phyloP scores from a whole-genome alignment of 2,797 vertebrate genomes.

The Euphonia xanthogaster region DNA sequence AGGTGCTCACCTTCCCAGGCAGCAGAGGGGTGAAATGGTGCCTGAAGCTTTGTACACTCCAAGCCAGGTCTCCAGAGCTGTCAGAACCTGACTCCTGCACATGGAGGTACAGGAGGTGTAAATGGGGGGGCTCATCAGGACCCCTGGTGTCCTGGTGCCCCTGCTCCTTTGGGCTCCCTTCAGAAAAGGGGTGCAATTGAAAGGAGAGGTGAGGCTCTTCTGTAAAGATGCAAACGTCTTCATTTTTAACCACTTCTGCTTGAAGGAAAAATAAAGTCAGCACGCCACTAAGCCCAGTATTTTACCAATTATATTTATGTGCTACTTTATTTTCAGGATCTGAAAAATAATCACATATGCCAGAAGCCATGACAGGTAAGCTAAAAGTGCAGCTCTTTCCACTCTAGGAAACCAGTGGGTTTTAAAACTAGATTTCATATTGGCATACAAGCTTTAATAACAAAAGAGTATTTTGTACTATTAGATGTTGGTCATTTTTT shows the following conservation, averaged over 20 bases:
- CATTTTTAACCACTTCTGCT: not conserved
- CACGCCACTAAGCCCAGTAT: not conserved
- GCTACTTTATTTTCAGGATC: not conserved
- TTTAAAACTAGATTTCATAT: slow-evolving; percentile 1
- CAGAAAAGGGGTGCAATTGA: rapidly evolving
- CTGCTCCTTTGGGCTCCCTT: not conserved
- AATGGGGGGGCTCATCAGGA: not conserved
- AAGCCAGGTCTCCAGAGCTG: not conserved
- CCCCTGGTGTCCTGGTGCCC: rapidly evolving
- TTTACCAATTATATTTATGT: not conserved
- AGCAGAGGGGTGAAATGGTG: not conserved
- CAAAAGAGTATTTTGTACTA: not conserved
- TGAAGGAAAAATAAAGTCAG: not conserved
- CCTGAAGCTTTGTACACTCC: not conserved
- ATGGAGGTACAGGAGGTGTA: not conserved
- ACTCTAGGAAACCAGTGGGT: not conserved
- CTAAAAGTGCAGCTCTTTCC: not conserved
- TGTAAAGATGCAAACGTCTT: not conserved
- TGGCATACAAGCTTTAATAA: slow-evolving; percentile 19
- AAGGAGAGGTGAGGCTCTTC: not conserved
- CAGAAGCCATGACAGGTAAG: not conserved
- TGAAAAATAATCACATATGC: not conserved
- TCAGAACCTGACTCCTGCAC: not conserved
- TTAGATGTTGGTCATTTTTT: slow-evolving; percentile 34
- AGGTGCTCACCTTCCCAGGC: rapidly evolving